Conservation (phyloP, 2,797 vertebrate species). For the Craterocephalus amniculus region DNA sequence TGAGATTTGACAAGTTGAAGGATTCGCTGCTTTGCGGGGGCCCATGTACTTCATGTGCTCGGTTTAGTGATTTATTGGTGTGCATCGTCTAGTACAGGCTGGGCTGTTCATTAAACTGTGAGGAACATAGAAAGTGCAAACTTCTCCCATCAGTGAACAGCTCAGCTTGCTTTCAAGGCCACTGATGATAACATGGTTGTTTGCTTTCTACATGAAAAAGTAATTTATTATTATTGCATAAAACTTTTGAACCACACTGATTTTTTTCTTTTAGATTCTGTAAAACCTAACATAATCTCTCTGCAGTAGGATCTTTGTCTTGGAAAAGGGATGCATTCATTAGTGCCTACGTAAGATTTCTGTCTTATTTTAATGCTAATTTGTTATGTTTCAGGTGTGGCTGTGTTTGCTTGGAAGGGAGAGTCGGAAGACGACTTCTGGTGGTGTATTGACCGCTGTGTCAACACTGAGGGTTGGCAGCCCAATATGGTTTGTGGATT, state of each 20-base stretch:
- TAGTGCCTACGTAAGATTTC: not conserved
- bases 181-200: not conserved
- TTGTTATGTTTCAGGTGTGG: conserved; percentile 84
- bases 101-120: conserved; percentile 19
- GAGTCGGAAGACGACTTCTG: conserved; percentile 97
- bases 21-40: conserved; percentile 7
- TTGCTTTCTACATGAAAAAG: not conserved
- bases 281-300: not conserved
- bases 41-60: conserved; percentile 1
- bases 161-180: not conserved
- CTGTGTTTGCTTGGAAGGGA: conserved; percentile 96
- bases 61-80: conserved; percentile 20
- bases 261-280: not conserved
- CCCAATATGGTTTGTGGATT: conserved; percentile 89
- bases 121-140: not conserved
- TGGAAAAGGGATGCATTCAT: not conserved
- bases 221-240: not conserved
- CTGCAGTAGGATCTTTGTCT: not conserved
- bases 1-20: conserved; percentile 27
- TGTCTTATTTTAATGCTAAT: not conserved
- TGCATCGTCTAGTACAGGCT: conserved; percentile 4
- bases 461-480: conserved; percentile 92
- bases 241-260: not conserved
- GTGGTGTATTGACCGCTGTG: conserved; percentile 96
- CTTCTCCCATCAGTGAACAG: not conserved